phyloP scores from a whole-genome alignment of 2,113 vertebrate species.

The Damaliscus lunatus region DNA sequence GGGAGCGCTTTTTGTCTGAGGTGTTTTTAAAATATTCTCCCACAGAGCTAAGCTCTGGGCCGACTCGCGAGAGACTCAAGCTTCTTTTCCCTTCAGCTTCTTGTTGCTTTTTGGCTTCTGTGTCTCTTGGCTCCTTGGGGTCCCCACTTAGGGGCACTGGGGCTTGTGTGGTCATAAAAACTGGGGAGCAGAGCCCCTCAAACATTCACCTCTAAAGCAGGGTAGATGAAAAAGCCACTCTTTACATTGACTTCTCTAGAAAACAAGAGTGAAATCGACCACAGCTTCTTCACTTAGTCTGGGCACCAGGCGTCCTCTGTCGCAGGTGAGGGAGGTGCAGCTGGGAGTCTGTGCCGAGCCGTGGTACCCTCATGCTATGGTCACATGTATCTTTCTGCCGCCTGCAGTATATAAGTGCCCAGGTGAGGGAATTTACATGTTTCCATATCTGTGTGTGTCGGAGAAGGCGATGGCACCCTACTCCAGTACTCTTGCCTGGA shows the following conservation, averaged over 20 bases:
- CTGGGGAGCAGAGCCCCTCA: background rate
- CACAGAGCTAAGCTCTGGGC: background rate
- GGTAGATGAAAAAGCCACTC: background rate
- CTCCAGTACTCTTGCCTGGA: no score
- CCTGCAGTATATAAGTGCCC: background rate
- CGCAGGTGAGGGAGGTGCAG: background rate
- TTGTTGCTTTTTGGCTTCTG: background rate
- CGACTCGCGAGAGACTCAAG: background rate
- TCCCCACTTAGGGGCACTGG: background rate
- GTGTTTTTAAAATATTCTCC: background rate
- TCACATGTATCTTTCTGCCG: background rate
- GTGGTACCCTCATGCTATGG: no score
- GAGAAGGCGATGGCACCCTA: no score
- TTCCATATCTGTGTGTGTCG: background rate
- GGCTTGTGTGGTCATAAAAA: background rate
- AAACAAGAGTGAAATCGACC: background rate
- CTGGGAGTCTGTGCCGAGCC: no score
- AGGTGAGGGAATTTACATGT: background rate
- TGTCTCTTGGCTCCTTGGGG: background rate
- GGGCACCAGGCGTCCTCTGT: rapidly evolving
- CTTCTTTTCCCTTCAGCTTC: background rate
- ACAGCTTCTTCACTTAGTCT: background rate
- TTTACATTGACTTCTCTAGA: background rate
- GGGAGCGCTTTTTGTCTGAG: background rate
- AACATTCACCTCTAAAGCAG: background rate